Evolutionary conservation across 2,113 vertebrate genomes (phyloP), one percentile per base, ranked within the genome.

Genomic region (Trematocara macrostoma): DNA sequence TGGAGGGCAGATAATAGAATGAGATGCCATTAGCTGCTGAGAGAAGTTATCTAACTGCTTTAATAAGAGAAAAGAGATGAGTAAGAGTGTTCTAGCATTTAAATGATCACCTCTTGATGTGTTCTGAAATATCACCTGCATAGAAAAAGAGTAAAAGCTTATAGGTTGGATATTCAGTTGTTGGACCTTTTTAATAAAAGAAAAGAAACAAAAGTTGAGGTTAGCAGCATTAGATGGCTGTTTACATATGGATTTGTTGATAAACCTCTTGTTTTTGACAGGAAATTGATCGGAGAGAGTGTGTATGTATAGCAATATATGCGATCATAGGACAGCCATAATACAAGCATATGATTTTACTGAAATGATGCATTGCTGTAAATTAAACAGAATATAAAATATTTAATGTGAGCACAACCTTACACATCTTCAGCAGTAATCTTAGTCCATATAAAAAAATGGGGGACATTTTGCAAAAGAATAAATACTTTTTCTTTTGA

Each of bases 31-130:
- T 87, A 84, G 83, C 78, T 49, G 74, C 82, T 78, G n/a, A 83
- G 84, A 84, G 82, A 86, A 84, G 49, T 49, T 87, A 85, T 87
- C 67, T 26, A 78, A 23, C 59, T 69, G 57, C 69, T 87, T 88
- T 90, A 93, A 91, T 91, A 79, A 91, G 40, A 29, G 69, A 90
- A 80, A 83, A 85, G 53, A 86, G 52, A 86, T 86, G 78, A 86
- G 47, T 49, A 55, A 51, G 35, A 83, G 49, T 16, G 76, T 56
- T 74, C 18, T 18, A 40, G 64, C 76, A 78, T 90, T 90, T 90
- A 80, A 89, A 87, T 90, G 53, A 91, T 89, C 84, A 91, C 83
- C 35, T 79, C 56, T 86, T 83, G 45, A 76, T 57, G 57, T 31
- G n/a, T 82, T 87, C 20, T 81, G 56, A 84, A 82, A 87, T 56